Evolutionary conservation across 2,797 vertebrate species (phyloP).

Genomic region (Megaceryle alcyon): DNA sequence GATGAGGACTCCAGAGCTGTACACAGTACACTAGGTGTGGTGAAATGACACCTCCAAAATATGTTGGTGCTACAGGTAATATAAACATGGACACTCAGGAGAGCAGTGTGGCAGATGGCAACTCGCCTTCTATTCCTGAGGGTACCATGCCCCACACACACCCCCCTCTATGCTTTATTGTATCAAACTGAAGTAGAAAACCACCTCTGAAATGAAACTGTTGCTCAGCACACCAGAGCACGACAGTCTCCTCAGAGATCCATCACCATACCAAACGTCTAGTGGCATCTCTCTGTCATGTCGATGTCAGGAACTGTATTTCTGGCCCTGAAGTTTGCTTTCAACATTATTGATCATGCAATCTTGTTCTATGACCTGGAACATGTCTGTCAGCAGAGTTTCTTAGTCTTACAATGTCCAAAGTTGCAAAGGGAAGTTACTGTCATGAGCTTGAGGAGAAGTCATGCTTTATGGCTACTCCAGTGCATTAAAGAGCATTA

Average conservation of each 20-base stretch:
- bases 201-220: neutral
- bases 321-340: constrained; percentile 49
- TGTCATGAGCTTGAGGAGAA: neutral
- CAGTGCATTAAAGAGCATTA: neutral
- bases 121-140: neutral
- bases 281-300: neutral
- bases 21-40: neutral
- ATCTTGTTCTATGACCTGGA: constrained; percentile 49
- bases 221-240: neutral
- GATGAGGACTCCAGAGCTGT: neutral
- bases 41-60: neutral
- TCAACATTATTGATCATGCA: constrained; percentile 59
- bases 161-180: fast-evolving
- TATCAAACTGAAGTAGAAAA: neutral
- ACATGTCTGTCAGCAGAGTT: constrained; percentile 27
- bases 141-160: neutral
- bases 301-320: neutral
- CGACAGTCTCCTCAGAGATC: neutral
- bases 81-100: neutral
- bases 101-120: neutral
- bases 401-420: neutral
- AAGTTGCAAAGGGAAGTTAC: constrained; percentile 26
- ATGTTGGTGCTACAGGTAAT: neutral
- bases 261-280: neutral
- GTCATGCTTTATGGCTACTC: neutral